Conservation (phyloP, 2,797 vertebrate species). For the Liparis tanakae region DNA sequence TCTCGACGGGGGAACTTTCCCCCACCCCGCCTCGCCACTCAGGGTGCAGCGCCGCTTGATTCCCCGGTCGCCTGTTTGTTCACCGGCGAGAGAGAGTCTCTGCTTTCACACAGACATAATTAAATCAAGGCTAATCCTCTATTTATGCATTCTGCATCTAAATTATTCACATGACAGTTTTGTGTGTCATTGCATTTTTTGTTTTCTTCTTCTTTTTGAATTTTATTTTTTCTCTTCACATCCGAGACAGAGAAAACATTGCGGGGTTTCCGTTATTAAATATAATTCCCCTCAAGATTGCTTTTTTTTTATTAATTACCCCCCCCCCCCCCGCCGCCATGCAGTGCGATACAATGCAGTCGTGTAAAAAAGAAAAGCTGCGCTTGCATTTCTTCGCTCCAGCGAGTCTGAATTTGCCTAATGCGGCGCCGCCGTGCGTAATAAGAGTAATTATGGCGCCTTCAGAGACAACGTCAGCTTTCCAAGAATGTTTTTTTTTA, state of each 20-base stretch:
- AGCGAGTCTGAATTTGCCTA: constrained; percentile 73
- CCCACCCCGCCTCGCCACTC: constrained; percentile 48
- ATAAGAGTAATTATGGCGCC: constrained; percentile 65
- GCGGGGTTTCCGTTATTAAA: constrained; percentile 76
- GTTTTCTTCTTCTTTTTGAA: constrained; percentile 39
- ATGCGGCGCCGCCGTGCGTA: constrained; percentile 63
- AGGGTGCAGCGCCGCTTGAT: constrained; percentile 70
- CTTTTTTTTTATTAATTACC: constrained; percentile 83
- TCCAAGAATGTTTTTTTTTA: constrained; percentile 46
- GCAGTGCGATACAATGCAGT: constrained; percentile 65
- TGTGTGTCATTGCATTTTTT: constrained; percentile 83
- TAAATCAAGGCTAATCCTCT: constrained; percentile 86
- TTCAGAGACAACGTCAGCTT: constrained; percentile 59
- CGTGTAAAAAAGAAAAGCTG: constrained; percentile 71
- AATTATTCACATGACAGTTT: constrained; percentile 86
- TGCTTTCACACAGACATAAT: constrained; percentile 81
- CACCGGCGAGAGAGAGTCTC: constrained; percentile 61
- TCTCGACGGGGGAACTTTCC: no score
- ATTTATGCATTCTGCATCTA: constrained; percentile 84
- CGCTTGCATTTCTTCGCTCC: constrained; percentile 75
- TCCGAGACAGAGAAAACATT: constrained; percentile 73
- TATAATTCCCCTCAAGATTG: constrained; percentile 70
- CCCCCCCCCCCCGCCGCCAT: constrained; percentile 26
- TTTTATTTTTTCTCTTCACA: no score
- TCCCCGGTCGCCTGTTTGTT: constrained; percentile 74